A percentile compares a stretch with the other conserved stretches of the same genome.
phyloP scores from a whole-genome alignment of 1,140 invertebrate genomes.

The Papilio glaucus region DNA sequence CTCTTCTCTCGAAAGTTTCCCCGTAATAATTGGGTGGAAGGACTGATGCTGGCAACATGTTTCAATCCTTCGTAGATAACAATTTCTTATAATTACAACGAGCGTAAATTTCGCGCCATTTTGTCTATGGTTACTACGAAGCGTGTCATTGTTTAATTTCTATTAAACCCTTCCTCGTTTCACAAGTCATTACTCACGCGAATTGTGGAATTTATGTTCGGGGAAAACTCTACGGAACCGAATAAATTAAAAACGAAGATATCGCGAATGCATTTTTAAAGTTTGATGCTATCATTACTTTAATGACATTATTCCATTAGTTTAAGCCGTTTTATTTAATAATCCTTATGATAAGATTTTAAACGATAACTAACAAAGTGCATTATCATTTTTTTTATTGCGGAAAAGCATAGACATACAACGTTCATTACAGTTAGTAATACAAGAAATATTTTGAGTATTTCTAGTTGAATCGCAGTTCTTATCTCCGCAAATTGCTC shows the following conservation, averaged over 20 bases:
- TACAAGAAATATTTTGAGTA: too few species aligned
- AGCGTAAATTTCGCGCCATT: background rate
- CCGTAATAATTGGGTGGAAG: too few species aligned
- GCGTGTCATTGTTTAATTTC: conserved; percentile 11
- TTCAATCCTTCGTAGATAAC: too few species aligned
- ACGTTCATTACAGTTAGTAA: background rate
- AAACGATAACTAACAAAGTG: background rate
- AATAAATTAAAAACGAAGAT: background rate
- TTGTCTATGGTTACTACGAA: background rate
- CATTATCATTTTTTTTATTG: background rate
- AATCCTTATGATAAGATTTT: conserved; percentile 3
- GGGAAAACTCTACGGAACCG: background rate
- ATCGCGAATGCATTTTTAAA: background rate
- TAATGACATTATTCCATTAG: conserved; percentile 14
- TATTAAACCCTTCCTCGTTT: conserved; percentile 3
- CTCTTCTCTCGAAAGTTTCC: too few species aligned
- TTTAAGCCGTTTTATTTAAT: background rate
- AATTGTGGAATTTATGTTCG: background rate
- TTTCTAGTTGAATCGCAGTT: background rate
- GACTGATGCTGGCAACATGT: too few species aligned
- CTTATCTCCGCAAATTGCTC: too few species aligned
- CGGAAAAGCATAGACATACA: background rate
- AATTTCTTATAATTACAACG: background rate
- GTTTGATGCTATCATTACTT: background rate
- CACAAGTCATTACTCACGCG: background rate